phyloP scores from a whole-genome alignment of 2,113 vertebrate genomes.

The Cromileptes altivelis region DNA sequence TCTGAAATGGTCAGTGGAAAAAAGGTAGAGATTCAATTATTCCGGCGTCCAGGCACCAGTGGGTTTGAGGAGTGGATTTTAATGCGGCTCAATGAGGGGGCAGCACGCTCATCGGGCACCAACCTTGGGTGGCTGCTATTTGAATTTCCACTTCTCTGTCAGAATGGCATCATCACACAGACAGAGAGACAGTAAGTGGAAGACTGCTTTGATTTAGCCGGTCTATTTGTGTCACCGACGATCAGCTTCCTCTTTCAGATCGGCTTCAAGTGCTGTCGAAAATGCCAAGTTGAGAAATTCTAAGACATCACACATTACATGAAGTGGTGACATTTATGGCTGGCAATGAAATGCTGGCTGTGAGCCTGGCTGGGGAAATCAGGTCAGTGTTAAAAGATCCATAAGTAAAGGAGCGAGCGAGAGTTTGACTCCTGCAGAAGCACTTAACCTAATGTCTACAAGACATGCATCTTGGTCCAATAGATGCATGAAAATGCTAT shows the following conservation, averaged over 20 bases:
- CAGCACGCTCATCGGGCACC: not conserved
- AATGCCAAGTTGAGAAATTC: constrained; percentile 13
- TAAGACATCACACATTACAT: constrained; percentile 13
- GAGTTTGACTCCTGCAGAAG: constrained; percentile 15
- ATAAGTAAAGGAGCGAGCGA: not conserved
- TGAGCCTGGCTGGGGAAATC: not conserved
- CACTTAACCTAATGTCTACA: constrained; percentile 21
- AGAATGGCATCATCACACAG: constrained; percentile 57
- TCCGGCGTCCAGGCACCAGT: constrained; percentile 30
- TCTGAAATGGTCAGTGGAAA: constrained; percentile 40
- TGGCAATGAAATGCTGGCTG: constrained; percentile 8
- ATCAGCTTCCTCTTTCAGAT: not conserved
- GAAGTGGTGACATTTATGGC: constrained; percentile 11
- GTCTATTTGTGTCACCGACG: constrained; percentile 10
- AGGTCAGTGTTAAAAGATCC: constrained; percentile 25
- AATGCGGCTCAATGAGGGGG: constrained; percentile 44
- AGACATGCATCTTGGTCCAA: not conserved
- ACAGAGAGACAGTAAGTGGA: constrained; percentile 3
- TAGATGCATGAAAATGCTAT: not conserved
- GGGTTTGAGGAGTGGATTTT: constrained; percentile 42
- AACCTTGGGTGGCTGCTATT: constrained; percentile 57
- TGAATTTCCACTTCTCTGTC: constrained; percentile 68
- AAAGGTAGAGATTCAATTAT: constrained; percentile 28
- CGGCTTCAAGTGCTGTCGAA: not conserved
- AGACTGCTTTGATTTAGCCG: constrained; percentile 46